Base-by-base conservation (phyloP, 2,113 vertebrate genomes). In the Scomber scombrus region DNA sequence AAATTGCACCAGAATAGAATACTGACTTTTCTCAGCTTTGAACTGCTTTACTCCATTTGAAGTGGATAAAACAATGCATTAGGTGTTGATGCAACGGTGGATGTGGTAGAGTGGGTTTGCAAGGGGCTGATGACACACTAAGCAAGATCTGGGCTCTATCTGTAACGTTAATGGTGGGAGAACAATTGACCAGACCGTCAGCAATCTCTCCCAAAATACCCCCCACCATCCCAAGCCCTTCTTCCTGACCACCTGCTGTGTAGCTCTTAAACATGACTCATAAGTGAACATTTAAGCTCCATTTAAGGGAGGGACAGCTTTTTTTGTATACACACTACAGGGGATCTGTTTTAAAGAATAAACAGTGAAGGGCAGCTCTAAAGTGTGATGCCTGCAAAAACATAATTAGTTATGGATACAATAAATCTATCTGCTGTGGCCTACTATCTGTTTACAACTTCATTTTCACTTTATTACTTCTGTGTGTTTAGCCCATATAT, bases 211-310 rank as follows among this genome's bases (percentile, higher is more conserved):
- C 60, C n/a, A 55, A 29, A 71, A 54, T 63, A 50, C n/a, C 57
- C 18, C 47, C 43, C 64, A 73, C 21, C 50, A 75, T 77, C 55
- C 54, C 64, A 23, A 43, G 15, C 14, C 5, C 3, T 19, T 57
- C 51, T 18, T 50, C 34, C 71, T 49, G n/a, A 71, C 70, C 40
- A 63, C 21, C 70, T 69, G 63, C 18, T 50, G 58, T 71, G 34
- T 7, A 50, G 45, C 73, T 65, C 61, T 71, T 56, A 58, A 14
- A 34, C 68, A 4, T 62, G 61, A 60, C 54, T 71, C 66, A 85
- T 76, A 31, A 57, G 67, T 81, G 16, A 45, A 85, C 81, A 83
- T 80, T 67, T 79, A 76, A 80, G 57, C 58, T 23, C 60, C 31
- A 46, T 71, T 58, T 81, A 57, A 73, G 57, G 66, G 51, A 80